Percentiles rank a stretch among this genome's conserved stretches.
phyloP scores from a whole-genome alignment of 2,797 vertebrate species.

The Diplodus sargus region DNA sequence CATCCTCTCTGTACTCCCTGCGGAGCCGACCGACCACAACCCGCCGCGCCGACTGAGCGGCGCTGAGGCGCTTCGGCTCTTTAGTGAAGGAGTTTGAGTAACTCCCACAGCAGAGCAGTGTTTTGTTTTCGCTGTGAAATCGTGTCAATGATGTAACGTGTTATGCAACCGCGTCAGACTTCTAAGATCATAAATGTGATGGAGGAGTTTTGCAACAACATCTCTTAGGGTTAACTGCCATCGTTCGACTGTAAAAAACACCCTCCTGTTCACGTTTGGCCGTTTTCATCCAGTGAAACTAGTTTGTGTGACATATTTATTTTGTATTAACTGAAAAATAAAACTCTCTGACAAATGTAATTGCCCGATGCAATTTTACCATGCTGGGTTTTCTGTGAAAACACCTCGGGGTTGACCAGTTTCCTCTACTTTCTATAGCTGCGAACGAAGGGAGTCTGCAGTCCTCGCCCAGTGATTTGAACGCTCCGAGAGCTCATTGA shows the following conservation, averaged over 20 bases:
- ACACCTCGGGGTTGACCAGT: neutral
- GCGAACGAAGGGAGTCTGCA: constrained; percentile 31
- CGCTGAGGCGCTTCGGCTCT: neutral
- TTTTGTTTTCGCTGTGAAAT: neutral
- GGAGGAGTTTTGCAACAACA: neutral
- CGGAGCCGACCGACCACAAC: neutral
- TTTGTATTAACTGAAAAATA: too few relatives aligned
- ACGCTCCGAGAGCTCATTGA: constrained; percentile 30
- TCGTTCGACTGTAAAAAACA: neutral
- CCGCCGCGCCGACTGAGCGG: neutral
- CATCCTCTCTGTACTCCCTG: neutral
- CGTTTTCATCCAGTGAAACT: too few relatives aligned
- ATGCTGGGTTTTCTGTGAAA: constrained; percentile 20
- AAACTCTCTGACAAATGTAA: too few relatives aligned
- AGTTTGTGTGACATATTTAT: too few relatives aligned
- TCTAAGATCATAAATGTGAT: neutral
- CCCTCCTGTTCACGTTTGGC: neutral
- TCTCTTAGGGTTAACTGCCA: neutral
- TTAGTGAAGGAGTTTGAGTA: neutral
- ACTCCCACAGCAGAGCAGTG: neutral
- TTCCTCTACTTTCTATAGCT: constrained; percentile 12
- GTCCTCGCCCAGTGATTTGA: neutral
- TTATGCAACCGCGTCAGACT: neutral
- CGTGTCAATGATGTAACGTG: neutral
- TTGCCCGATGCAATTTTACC: neutral